These are phyloP conservation scores for Mercenaria mercenaria DNA, from an alignment of 1,140 invertebrate species.

Conservation along the genomic window DNA sequence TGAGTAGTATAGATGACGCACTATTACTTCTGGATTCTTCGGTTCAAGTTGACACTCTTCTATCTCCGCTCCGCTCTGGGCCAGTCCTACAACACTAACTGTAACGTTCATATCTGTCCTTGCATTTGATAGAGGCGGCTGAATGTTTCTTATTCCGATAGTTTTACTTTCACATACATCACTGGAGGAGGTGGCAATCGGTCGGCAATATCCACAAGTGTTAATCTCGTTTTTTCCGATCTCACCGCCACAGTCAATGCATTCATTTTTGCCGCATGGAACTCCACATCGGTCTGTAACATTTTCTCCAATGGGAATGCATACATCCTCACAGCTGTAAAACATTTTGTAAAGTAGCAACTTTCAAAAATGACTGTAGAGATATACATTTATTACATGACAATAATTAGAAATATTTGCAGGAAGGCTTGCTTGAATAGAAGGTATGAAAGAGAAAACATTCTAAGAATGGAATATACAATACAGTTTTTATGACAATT, in stretches of 20 bases:
- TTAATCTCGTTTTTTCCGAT: neutral
- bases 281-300: neutral
- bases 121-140: neutral
- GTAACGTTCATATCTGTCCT: neutral
- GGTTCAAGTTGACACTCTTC: too few species aligned
- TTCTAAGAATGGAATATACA: too few species aligned
- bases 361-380: too few species aligned
- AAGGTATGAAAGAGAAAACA: too few species aligned
- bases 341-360: too few species aligned
- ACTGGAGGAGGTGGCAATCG: neutral
- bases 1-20: too few species aligned
- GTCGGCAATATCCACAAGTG: neutral
- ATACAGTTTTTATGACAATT: too few species aligned
- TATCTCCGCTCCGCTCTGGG: too few species aligned
- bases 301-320: neutral
- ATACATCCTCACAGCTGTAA: slow-evolving; percentile 13
- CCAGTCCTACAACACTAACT: neutral
- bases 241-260: neutral
- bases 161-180: neutral
- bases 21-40: too few species aligned
- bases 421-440: too few species aligned
- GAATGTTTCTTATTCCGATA: neutral
- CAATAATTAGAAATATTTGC: too few species aligned
- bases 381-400: too few species aligned
- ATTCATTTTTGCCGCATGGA: neutral